Percentiles rank a stretch among this genome's conserved stretches.
Evolutionary conservation across 1,140 invertebrate genomes (phyloP).

Genomic region (Cryptotermes secundus): DNA sequence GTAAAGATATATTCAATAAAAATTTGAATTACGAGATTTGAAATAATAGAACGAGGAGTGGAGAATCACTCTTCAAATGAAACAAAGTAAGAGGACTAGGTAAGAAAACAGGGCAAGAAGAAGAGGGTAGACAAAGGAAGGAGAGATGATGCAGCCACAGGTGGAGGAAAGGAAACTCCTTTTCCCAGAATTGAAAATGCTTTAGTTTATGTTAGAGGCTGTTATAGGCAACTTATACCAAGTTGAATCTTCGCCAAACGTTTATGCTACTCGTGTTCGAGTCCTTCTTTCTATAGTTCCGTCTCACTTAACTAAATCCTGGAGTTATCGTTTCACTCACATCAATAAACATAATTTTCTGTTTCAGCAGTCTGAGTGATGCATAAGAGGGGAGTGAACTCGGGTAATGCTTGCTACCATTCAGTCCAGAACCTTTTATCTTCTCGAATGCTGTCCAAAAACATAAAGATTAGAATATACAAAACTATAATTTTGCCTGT

Average conservation of each 20-base stretch:
- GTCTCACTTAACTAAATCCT: neutral
- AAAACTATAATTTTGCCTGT: too few species aligned
- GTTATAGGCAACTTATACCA: neutral
- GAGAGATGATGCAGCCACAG: neutral
- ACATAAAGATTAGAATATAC: too few species aligned
- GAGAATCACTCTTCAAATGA: neutral
- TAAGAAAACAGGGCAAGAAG: neutral
- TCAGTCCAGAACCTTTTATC: too few species aligned
- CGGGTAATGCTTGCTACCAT: too few species aligned
- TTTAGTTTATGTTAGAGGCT: neutral
- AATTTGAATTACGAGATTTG: neutral
- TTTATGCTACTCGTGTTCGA: neutral
- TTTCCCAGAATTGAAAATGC: constrained; percentile 6
- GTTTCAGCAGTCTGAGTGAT: too few species aligned
- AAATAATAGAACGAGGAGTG: neutral
- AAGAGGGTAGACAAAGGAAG: neutral
- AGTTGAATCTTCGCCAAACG: neutral
- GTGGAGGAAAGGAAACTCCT: constrained; percentile 1
- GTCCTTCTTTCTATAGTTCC: neutral
- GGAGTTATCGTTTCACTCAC: too few species aligned
- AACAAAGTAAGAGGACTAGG: neutral
- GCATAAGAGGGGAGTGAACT: too few species aligned
- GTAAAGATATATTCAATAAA: too few species aligned
- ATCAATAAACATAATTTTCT: too few species aligned
- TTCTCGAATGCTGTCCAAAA: too few species aligned